Conservation (phyloP, 2,888 invertebrate species). For the Adineta ricciae region DNA sequence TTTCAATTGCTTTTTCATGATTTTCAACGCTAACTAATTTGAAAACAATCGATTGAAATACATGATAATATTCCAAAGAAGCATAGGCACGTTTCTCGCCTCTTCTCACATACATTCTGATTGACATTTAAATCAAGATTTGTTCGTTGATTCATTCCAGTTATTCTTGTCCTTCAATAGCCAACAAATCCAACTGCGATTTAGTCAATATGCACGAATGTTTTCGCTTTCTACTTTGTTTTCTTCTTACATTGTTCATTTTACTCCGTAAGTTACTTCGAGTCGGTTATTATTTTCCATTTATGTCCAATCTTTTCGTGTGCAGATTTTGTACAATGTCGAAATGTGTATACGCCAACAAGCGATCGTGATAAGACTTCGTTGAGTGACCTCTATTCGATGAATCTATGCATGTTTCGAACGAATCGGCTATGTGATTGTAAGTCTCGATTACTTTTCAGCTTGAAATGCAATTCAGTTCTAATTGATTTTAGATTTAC, state of each 20-base stretch:
- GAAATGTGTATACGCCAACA: not conserved
- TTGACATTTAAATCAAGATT: not conserved
- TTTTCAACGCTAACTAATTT: not conserved
- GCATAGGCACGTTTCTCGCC: not conserved
- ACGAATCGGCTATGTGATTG: not conserved
- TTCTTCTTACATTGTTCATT: not conserved
- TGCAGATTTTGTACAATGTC: not conserved
- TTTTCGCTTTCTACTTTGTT: not conserved
- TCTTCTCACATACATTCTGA: not conserved
- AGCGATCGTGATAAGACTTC: not conserved
- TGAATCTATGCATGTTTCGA: not conserved
- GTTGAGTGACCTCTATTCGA: not conserved
- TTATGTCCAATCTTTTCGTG: not conserved
- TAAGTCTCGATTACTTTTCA: not conserved
- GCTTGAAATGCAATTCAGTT: no score
- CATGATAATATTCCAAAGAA: not conserved
- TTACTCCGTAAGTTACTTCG: not conserved
- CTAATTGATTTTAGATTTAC: not conserved
- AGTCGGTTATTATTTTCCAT: no score
- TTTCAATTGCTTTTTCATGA: not conserved
- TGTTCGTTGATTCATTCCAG: not conserved
- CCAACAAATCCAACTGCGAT: not conserved
- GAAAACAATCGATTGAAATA: not conserved
- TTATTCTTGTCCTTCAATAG: not conserved
- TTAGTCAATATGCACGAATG: not conserved